A percentile compares a stretch with the other conserved stretches of the same genome.
These are phyloP conservation scores for Amazona guildingii DNA, from an alignment of 2,113 vertebrate species.

Conservation along the genomic window DNA sequence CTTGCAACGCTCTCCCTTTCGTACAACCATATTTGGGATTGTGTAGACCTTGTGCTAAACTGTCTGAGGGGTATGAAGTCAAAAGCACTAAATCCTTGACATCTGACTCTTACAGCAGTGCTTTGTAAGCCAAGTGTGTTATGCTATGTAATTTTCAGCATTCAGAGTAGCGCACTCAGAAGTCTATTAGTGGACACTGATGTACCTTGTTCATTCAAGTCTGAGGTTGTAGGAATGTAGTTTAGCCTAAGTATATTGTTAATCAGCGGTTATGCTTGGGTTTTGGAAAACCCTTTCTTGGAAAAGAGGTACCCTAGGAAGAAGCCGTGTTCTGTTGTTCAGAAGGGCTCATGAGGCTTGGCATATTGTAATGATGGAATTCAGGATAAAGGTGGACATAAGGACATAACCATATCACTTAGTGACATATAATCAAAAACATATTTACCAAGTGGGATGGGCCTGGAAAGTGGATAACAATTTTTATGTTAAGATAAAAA, in stretches of 20 bases:
- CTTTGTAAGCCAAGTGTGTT: neutral
- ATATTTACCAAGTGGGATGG: neutral
- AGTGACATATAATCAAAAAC: neutral
- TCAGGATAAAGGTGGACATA: neutral
- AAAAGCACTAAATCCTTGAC: neutral
- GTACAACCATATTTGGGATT: neutral
- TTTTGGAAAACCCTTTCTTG: neutral
- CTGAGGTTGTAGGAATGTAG: neutral
- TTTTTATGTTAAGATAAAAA: neutral
- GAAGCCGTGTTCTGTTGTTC: neutral
- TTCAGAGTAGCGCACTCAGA: neutral
- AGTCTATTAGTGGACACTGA: neutral
- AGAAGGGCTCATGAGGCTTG: neutral
- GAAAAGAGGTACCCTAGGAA: neutral
- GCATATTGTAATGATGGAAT: neutral
- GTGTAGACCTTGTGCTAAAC: fast-evolving
- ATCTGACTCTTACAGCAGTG: neutral
- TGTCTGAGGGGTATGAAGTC: neutral
- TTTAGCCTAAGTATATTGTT: neutral
- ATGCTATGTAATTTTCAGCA: neutral
- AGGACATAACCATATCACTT: neutral
- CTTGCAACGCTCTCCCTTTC: neutral
- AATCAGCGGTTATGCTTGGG: neutral
- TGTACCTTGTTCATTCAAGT: neutral
- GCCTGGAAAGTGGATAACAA: neutral